Evolutionary conservation across 2,888 invertebrate species (phyloP), one percentile per base, ranked within the genome.

Genomic region (Diogma glabrata): DNA sequence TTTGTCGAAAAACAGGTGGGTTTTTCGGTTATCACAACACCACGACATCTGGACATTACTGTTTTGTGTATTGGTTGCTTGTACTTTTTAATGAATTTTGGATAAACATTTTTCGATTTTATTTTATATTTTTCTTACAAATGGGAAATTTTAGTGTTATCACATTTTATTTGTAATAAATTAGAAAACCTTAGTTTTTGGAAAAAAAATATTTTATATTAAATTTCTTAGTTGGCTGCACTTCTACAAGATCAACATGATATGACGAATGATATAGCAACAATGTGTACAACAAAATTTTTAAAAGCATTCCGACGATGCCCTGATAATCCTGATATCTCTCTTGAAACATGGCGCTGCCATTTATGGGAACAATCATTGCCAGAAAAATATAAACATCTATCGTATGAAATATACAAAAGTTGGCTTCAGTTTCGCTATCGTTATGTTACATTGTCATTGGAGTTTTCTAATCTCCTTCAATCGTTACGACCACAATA

Each of bases 401-500:
- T 85, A 57, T 80, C 84, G 76, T 82, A 79, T 67, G 79, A 78
- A 62, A 76, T 87, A 62, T 88, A 87, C 66, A 69, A 76, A 59
- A 77, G 81, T 71, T 91, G 90, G 90, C 71, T 89, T 60, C 77
- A 81, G 60, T 72, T 87, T 59, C 81, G 90, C 61, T 88, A 87
- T 71, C 78, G 82, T 58, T 83, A 82, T 70, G 72, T 90, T 66
- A 77, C 80, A 56, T 68, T 87, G 58, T 72, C 80, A 17, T 72
- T 79, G 50, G 84, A 87, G 58, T 80, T 84, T 54, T 73, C 79
- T 59, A 75, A 77, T 55, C 75, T 90, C 61, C 73, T 91, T 55
- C 75, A 75, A 60, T 76, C 79, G 52, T 73, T 90, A 60, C 79
- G 83, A 61, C 76, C 80, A 66, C 79, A 81, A 64, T 90, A 86